These are phyloP conservation scores for Naso thynnoides DNA, from an alignment of 2,797 vertebrate genomes.

Conservation along the genomic window DNA sequence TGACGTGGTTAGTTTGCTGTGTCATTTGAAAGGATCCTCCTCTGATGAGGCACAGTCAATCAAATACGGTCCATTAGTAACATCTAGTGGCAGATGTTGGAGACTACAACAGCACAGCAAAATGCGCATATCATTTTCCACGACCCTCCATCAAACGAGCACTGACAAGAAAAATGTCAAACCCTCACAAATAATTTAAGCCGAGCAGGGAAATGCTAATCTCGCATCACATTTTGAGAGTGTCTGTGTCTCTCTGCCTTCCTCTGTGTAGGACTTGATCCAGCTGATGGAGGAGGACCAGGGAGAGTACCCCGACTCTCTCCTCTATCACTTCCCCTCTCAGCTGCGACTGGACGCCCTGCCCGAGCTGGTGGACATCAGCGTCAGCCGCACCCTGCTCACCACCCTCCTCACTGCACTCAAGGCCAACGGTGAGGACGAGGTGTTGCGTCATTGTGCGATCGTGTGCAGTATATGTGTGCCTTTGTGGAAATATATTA, in stretches of 20 bases:
- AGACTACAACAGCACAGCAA: slow-evolving; percentile 8
- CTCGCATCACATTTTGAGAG: neutral
- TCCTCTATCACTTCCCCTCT: slow-evolving; percentile 90
- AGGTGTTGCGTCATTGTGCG: neutral
- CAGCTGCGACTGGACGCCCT: slow-evolving; percentile 87
- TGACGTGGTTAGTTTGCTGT: neutral
- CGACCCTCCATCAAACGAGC: neutral
- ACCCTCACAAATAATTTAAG: neutral
- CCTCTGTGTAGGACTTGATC: slow-evolving; percentile 80
- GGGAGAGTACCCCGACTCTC: slow-evolving; percentile 86
- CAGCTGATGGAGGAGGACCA: slow-evolving; percentile 85
- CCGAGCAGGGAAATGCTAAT: neutral
- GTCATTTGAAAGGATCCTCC: neutral
- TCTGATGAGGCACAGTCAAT: neutral
- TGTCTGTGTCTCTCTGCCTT: neutral
- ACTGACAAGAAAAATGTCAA: neutral
- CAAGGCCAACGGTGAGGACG: slow-evolving; percentile 86
- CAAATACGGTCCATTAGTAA: neutral
- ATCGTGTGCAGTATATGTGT: neutral
- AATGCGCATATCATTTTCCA: neutral
- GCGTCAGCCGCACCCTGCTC: slow-evolving; percentile 86
- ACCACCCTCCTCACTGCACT: slow-evolving; percentile 86
- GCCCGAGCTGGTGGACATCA: slow-evolving; percentile 86
- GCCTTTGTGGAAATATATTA: neutral
- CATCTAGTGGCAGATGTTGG: slow-evolving; percentile 31